Evolutionary conservation across 37 sponge, comb jelly and placozoan species (phyloP), one percentile per base, ranked within the genome.

Genomic region (Theonella swinhoei): DNA sequence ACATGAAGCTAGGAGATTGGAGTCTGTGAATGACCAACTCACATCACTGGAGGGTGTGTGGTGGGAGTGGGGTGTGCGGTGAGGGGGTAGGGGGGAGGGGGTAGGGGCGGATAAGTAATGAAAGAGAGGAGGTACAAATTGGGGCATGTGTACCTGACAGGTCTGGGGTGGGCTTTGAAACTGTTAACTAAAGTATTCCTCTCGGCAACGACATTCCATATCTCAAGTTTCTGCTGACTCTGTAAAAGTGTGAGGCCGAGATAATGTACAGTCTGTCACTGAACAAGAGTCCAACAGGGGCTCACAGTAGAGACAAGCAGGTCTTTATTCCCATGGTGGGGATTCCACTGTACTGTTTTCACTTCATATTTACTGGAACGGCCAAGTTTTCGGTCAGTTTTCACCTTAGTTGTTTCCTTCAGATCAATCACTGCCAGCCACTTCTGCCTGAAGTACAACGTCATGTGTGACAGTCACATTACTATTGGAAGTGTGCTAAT

Each of bases 291-390:
- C 19, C 33, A 67, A 26, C 8, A 32, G 30, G 32, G 68, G 67
- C 87, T 91, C 60, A 91, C 92, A 30, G 90, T 79, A 30, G 94
- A 93, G 59, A 83, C 94, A 22, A 93, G 71, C n/a, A 80, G 26
- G 42, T 88, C 42, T 2, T 70, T 65, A n/a, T 83, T 76, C 23
- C 60, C 68, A 0, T 19, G n/a, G 70, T 90, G 94, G 42, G 94
- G 94, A 39, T 83, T 84, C 96, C 96, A 95, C 43, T 83, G 82
- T 35, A 93, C 80, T 54, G 88, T 81, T 63, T 87, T 95, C 34
- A 90, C 77, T 0, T 95, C 96, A 72, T 85, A 85, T 61, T 87
- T 89, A 72, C 85, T 89, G 24, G 70, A 81, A 38, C 80, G 77
- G 31, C 68, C 88, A 3, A 95, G 69, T 41, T 95, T 95, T 37